Conservation (phyloP, 2,797 vertebrate genomes). For the Tapera naevia region DNA sequence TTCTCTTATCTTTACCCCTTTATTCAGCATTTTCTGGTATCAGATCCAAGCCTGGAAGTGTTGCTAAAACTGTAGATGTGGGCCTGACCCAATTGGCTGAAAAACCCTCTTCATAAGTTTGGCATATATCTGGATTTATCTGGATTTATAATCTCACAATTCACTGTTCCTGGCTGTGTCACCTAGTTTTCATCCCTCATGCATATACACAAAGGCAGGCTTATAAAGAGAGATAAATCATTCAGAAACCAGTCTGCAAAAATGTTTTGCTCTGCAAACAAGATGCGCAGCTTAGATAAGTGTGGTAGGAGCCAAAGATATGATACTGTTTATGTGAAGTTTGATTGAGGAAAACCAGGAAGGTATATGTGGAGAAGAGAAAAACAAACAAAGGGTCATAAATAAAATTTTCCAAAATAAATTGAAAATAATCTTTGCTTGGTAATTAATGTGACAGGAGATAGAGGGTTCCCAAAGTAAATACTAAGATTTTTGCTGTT, state of each 20-base stretch:
- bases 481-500: background rate
- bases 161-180: background rate
- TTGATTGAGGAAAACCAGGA: background rate
- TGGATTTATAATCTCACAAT: background rate
- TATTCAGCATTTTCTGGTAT: background rate
- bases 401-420: background rate
- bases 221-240: background rate
- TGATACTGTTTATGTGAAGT: background rate
- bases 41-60: background rate
- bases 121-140: background rate
- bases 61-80: background rate
- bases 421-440: background rate
- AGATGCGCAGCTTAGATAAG: background rate
- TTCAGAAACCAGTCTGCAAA: background rate
- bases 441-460: background rate
- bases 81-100: background rate
- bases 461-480: background rate
- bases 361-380: fast-evolving
- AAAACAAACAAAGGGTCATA: background rate
- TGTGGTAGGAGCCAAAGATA: background rate
- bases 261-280: background rate
- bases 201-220: background rate
- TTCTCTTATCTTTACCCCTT: background rate
- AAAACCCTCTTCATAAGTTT: fast-evolving
- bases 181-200: background rate